Base-by-base conservation (phyloP, 2,888 invertebrate genomes). In the Tachina grossa region DNA sequence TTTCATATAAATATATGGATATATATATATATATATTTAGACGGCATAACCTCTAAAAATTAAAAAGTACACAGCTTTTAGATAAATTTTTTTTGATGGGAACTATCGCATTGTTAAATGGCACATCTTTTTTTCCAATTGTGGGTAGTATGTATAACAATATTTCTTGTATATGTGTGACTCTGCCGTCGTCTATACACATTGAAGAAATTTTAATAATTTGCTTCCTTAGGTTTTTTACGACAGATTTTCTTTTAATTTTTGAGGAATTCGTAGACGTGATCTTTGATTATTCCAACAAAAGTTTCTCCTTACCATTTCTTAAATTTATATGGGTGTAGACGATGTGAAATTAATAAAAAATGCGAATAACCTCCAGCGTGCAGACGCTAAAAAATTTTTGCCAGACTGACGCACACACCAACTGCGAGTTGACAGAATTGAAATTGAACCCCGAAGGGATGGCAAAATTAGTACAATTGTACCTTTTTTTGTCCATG, bases 1-100 rank as follows among this genome's bases (percentile, higher is more conserved):
- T 61, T 83, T 85, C 79, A 85, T 83, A 83, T 72, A 63, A 43
- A 85, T 72, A 71, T 72, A 68, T 85, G 71, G 63, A 83, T 72
- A 85, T 85, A 79, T 47, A 82, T n/a, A n/a, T 71, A 74, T 85
- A 85, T 85, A 85, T 85, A 80, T 85, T 83, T 85, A 85, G 85
- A 85, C 61, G 53, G 45, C 72, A 85, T 85, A 85, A 85, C 85
- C 85, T 85, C 85, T 55, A 85, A 85, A 81, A 71, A 45, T 11
- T 39, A 85, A 71, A 47, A 31, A 39, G 51, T 68, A 31, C 51
- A 65, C 57, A 49, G 82, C 22, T 31, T 72, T 74, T 65, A 43
- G 41, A 69, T 71, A 47, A 61, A 82, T 65, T 85, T n/a, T 45
- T 55, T 85, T 45, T 55, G 43, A 10, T 63, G 63, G 71, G 63